These are phyloP conservation scores for Macrosteles quadrilineatus DNA, from an alignment of 1,140 invertebrate genomes.

Conservation along the genomic window DNA sequence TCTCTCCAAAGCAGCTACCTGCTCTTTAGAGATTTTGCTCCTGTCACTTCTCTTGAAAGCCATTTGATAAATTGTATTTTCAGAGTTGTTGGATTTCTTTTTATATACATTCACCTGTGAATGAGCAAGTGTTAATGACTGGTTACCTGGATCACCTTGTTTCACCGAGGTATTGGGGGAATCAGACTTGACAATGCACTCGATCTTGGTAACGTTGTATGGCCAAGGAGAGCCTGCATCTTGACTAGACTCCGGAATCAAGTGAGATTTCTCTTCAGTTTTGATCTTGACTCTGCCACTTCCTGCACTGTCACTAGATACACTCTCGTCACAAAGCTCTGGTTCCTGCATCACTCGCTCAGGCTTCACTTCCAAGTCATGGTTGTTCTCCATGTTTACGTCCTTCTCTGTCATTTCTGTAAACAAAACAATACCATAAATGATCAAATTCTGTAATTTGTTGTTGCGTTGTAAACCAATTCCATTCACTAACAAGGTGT, in stretches of 20 bases:
- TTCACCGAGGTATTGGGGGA: background rate
- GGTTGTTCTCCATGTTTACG: background rate
- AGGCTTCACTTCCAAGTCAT: background rate
- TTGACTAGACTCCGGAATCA: slow-evolving; percentile 9
- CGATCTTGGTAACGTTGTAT: slow-evolving; percentile 24
- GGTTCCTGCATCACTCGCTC: slow-evolving; percentile 3
- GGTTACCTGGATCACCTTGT: background rate
- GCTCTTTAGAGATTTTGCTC: slow-evolving; percentile 34
- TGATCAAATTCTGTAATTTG: background rate
- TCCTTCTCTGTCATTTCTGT: background rate
- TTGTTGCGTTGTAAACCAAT: too few relatives aligned
- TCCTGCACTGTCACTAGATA: slow-evolving; percentile 25
- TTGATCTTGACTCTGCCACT: slow-evolving; percentile 26
- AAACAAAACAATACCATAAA: background rate
- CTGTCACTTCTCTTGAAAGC: slow-evolving; percentile 36
- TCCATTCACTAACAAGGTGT: too few relatives aligned
- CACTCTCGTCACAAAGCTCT: slow-evolving; percentile 15
- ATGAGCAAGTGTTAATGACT: slow-evolving; percentile 3
- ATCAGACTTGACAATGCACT: slow-evolving; percentile 1
- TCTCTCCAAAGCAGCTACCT: slow-evolving; percentile 54
- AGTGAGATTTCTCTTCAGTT: slow-evolving; percentile 19
- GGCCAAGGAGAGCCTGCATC: slow-evolving; percentile 27
- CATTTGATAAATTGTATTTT: slow-evolving; percentile 40
- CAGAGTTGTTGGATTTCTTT: slow-evolving; percentile 31
- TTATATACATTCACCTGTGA: slow-evolving; percentile 25